phyloP scores from a whole-genome alignment of 92 coral and sea anemone species.

The Actinernus sp. region DNA sequence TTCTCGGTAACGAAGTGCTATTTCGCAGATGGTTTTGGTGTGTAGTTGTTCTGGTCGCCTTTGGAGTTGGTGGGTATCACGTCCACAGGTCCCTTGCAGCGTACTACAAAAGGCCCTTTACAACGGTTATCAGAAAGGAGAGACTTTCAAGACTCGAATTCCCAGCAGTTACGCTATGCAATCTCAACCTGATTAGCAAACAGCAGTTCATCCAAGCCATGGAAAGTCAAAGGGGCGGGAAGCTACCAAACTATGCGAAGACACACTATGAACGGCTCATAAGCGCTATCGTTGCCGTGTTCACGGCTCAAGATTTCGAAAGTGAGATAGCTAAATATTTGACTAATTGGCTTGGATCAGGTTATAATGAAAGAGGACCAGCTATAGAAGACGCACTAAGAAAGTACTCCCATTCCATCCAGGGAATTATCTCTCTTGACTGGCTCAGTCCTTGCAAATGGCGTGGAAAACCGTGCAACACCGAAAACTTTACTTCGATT shows the following conservation, averaged over 20 bases:
- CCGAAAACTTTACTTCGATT: constrained; percentile 23
- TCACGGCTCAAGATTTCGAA: too few species aligned
- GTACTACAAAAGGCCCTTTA: constrained; percentile 12
- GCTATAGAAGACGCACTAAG: not conserved
- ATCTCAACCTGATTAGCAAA: constrained; percentile 1
- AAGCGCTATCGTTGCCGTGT: too few species aligned
- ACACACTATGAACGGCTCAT: too few species aligned
- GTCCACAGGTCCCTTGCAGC: not conserved
- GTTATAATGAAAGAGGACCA: not conserved
- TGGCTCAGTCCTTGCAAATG: constrained; percentile 13
- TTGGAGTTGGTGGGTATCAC: constrained; percentile 4
- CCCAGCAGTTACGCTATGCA: constrained; percentile 34
- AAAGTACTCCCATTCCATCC: constrained; percentile 14
- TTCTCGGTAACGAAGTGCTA: not conserved
- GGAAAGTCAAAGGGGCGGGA: too few species aligned
- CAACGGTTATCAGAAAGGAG: constrained; percentile 14
- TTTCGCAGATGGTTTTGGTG: constrained; percentile 14
- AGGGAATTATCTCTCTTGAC: constrained; percentile 37
- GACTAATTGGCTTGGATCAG: too few species aligned
- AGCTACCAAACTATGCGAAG: too few species aligned
- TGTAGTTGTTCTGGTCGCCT: constrained; percentile 1
- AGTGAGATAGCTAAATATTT: too few species aligned
- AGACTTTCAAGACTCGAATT: not conserved
- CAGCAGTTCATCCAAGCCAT: not conserved
- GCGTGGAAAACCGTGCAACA: constrained; percentile 19